phyloP scores from a whole-genome alignment of 2,113 vertebrate genomes.

The Petaurus breviceps region DNA sequence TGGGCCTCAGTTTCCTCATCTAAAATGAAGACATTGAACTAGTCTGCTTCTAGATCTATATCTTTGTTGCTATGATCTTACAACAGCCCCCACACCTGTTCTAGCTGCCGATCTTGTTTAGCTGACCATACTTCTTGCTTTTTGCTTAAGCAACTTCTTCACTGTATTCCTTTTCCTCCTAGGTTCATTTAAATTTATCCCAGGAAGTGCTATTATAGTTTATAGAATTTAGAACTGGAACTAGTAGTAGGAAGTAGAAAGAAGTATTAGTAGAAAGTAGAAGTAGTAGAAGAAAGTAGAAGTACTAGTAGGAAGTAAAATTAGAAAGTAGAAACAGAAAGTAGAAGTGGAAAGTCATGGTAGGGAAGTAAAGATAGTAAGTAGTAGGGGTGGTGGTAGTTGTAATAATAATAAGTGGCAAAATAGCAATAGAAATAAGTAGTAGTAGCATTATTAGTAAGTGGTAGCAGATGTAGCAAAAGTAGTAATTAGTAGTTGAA shows the following conservation, averaged over 20 bases:
- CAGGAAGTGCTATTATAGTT: neutral
- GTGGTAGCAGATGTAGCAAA: no score
- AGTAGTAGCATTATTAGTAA: no score
- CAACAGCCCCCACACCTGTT: neutral
- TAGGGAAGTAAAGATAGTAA: neutral
- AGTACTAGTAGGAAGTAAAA: no score
- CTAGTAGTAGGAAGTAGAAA: neutral
- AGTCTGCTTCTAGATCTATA: neutral
- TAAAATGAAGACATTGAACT: neutral
- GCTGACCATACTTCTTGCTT: neutral
- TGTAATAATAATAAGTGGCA: neutral
- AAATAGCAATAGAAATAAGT: no score
- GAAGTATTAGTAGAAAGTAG: neutral
- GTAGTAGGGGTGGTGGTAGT: no score
- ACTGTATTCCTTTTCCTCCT: neutral
- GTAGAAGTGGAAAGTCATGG: neutral
- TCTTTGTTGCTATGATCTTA: no score
- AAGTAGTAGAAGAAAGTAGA: no score
- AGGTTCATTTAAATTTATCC: neutral
- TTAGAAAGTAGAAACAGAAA: no score
- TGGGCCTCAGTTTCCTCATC: neutral
- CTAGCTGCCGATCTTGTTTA: neutral
- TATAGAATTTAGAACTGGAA: neutral
- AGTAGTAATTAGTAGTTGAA: no score
- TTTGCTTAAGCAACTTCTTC: neutral